phyloP scores from a whole-genome alignment of 2,113 vertebrate genomes.

The Pteronura brasiliensis region DNA sequence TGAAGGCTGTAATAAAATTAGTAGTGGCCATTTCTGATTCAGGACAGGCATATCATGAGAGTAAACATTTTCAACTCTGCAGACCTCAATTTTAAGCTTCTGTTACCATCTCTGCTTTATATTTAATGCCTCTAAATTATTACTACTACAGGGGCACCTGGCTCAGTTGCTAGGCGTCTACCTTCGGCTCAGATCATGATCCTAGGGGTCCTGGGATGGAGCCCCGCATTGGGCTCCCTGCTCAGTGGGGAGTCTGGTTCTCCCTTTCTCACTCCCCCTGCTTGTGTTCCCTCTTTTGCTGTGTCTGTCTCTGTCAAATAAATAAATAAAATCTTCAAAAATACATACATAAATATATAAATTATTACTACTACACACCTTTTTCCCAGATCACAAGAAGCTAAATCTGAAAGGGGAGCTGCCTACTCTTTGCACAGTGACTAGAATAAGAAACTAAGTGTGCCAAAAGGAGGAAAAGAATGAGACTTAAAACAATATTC shows the following conservation, averaged over 20 bases:
- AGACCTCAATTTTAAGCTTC: slow-evolving; percentile 13
- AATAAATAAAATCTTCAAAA: too few species aligned
- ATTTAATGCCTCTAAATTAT: not conserved
- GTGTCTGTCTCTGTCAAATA: too few species aligned
- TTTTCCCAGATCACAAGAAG: not conserved
- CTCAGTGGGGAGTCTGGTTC: too few species aligned
- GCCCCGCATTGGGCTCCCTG: too few species aligned
- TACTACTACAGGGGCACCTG: not conserved
- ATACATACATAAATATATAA: too few species aligned
- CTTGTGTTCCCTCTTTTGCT: too few species aligned
- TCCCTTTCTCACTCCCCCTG: too few species aligned
- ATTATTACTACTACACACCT: not conserved
- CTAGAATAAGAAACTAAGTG: not conserved
- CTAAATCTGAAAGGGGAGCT: not conserved
- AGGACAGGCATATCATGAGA: not conserved
- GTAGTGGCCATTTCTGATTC: not conserved
- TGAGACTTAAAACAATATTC: not conserved
- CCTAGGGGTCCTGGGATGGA: too few species aligned
- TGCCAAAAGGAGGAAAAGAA: not conserved
- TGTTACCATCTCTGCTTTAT: not conserved
- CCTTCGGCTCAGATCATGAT: too few species aligned
- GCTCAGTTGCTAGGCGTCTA: too few species aligned
- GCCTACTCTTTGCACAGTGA: not conserved
- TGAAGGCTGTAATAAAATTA: not conserved
- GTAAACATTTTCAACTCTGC: not conserved